Conservation (phyloP, 1,140 invertebrate genomes). For the Apis cerana region DNA sequence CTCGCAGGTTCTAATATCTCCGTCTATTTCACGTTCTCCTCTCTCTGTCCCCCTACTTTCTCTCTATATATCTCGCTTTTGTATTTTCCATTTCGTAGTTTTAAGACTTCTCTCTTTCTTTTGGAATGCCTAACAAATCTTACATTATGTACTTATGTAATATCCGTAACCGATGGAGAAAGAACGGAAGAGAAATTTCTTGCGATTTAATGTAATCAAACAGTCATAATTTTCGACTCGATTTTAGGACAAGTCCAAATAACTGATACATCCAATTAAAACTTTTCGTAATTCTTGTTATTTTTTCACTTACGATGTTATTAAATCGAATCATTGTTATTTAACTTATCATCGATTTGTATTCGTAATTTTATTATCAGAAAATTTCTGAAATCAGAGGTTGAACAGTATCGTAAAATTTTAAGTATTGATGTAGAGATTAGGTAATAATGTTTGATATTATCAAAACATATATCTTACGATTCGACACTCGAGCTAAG, state of each 20-base stretch:
- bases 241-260: background rate
- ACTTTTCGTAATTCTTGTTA: background rate
- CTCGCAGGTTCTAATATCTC: background rate
- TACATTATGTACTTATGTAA: constrained; percentile 27
- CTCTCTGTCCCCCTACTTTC: background rate
- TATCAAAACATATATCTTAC: background rate
- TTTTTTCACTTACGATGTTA: no score
- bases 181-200: constrained; percentile 61
- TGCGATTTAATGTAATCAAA: constrained; percentile 31
- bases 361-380: no score
- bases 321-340: no score
- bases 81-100: background rate
- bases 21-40: background rate
- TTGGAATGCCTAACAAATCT: constrained; percentile 22
- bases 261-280: background rate
- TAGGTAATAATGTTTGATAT: background rate
- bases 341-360: no score
- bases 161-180: constrained; percentile 38
- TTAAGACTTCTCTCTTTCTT: constrained; percentile 20
- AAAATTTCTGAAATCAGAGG: no score
- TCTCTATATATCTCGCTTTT: background rate
- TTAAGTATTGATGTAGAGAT: no score
- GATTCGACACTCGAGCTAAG: background rate
- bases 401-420: no score
- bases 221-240: background rate